Evolutionary conservation across 2,888 invertebrate genomes (phyloP).

Genomic region (Microctonus hyperodae): DNA sequence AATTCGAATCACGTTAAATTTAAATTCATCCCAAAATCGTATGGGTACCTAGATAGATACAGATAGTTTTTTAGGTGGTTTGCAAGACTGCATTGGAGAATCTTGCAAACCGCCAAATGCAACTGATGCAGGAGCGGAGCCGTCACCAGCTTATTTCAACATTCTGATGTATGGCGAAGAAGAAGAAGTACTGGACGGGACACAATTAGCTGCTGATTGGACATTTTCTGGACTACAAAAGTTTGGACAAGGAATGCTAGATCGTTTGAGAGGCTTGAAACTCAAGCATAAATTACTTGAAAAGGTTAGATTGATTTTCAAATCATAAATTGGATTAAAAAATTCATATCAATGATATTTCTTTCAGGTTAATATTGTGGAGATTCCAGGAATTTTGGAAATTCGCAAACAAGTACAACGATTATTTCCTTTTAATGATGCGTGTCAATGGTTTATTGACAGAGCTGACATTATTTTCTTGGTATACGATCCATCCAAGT

Average conservation of each 20-base stretch:
- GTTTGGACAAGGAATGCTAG: conserved; percentile 92
- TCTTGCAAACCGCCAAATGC: conserved; percentile 42
- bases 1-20: not conserved
- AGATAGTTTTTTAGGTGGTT: conserved; percentile 49
- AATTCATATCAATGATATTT: not conserved
- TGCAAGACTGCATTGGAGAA: conserved; percentile 46
- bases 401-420: conserved; percentile 92
- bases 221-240: conserved; percentile 93
- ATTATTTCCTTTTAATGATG: conserved; percentile 94
- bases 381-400: conserved; percentile 95
- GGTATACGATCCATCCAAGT: conserved; percentile 93
- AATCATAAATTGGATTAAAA: conserved; percentile 5
- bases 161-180: conserved; percentile 89
- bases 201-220: conserved; percentile 94
- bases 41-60: conserved; percentile 30
- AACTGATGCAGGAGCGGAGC: conserved; percentile 80
- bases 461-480: conserved; percentile 94
- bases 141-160: conserved; percentile 91
- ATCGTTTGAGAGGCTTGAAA: conserved; percentile 82
- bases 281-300: conserved; percentile 84
- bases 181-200: conserved; percentile 87
- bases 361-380: conserved; percentile 87
- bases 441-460: conserved; percentile 97
- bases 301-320: too few species aligned
- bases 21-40: not conserved